These are phyloP conservation scores for Blastomussa wellsi DNA, from an alignment of 92 coral and sea anemone species.

Conservation along the genomic window DNA sequence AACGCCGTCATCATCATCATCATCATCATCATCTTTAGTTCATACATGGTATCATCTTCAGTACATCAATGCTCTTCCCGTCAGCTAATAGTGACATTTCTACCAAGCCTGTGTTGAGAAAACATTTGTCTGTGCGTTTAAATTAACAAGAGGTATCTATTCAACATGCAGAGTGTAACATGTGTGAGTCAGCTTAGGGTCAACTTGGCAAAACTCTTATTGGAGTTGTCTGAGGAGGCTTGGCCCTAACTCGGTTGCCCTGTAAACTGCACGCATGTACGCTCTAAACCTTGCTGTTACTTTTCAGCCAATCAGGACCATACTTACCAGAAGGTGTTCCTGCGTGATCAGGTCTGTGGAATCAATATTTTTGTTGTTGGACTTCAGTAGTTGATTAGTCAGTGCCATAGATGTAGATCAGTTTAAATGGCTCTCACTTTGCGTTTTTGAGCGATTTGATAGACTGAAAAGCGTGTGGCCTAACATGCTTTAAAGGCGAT, in stretches of 20 bases:
- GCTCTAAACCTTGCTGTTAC: not conserved
- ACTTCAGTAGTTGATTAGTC: not conserved
- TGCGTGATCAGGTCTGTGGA: constrained; percentile 8
- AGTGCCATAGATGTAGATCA: not conserved
- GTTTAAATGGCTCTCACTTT: not conserved
- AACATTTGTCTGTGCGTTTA: too few relatives aligned
- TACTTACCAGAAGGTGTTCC: constrained; percentile 1
- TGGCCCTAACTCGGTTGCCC: not conserved
- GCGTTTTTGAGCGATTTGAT: not conserved
- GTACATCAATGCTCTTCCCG: too few relatives aligned
- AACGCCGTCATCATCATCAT: too few relatives aligned
- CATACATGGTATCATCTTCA: too few relatives aligned
- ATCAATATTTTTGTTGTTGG: not conserved
- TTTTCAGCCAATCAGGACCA: constrained; percentile 13
- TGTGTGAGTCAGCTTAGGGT: not conserved
- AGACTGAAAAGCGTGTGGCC: not conserved
- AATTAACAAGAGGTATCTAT: not conserved
- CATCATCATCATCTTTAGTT: too few relatives aligned
- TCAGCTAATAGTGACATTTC: too few relatives aligned
- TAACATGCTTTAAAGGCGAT: not conserved
- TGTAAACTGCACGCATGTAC: not conserved
- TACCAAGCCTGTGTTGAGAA: too few relatives aligned
- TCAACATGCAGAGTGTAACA: not conserved
- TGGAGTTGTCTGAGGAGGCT: not conserved
- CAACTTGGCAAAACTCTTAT: not conserved